Evolutionary conservation across 2,888 invertebrate species (phyloP).

Genomic region (Dynastes maya): DNA sequence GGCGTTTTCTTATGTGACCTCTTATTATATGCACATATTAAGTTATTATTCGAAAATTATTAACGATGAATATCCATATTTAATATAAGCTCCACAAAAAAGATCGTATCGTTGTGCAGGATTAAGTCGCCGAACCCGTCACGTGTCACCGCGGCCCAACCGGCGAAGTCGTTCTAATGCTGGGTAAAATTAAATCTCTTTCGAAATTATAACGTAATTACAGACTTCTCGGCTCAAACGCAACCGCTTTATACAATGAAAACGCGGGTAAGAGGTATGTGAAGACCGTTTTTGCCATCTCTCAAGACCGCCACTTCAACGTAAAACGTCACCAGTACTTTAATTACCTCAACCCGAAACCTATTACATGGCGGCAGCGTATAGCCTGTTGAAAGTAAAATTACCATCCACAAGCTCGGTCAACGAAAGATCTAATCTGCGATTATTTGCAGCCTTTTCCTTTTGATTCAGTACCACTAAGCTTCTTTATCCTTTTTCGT

Average conservation of each 20-base stretch:
- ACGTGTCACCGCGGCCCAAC: conserved; percentile 12
- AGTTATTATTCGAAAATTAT: conserved; percentile 5
- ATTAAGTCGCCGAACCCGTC: conserved; percentile 14
- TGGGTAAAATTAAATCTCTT: conserved; percentile 28
- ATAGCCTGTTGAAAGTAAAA: conserved; percentile 37
- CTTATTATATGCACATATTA: too few species aligned
- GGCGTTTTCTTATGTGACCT: too few species aligned
- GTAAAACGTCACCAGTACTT: conserved; percentile 24
- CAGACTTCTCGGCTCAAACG: conserved; percentile 27
- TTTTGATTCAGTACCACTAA: background rate
- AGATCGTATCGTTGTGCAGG: background rate
- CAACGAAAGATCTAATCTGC: conserved; percentile 38
- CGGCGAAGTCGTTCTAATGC: conserved; percentile 11
- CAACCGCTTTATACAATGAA: conserved; percentile 14
- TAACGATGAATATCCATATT: background rate
- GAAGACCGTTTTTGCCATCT: conserved; percentile 15
- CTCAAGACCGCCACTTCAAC: background rate
- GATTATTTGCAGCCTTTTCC: conserved; percentile 15
- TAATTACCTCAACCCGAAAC: conserved; percentile 26
- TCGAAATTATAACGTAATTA: conserved; percentile 36
- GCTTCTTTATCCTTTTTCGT: conserved; percentile 1
- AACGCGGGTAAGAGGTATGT: conserved; percentile 24
- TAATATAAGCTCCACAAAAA: conserved; percentile 7
- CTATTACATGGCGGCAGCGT: conserved; percentile 19
- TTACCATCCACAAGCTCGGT: conserved; percentile 20